Evolutionary conservation across 2,888 invertebrate genomes (phyloP), one percentile per base, ranked within the genome.

Genomic region (Pilophorus perplexus): DNA sequence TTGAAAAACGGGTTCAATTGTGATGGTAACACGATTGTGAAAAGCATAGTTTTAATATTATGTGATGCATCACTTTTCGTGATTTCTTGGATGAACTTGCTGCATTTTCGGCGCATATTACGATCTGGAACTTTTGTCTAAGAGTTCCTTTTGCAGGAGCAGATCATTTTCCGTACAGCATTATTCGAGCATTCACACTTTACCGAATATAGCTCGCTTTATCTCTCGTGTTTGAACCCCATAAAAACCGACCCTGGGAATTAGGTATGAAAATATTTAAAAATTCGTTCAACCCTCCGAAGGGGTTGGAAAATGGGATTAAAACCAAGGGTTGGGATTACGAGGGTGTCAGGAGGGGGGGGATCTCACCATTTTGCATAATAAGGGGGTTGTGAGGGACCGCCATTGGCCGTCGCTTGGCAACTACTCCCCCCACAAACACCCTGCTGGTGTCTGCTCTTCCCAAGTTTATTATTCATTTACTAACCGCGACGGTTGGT

Each of bases 351-450:
- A 44, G 60, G 25, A 28, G 40, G 48, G 38, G 46, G 57, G 44
- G 62, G 23, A 44, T 54, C 62, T 52, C 67, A 33, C 67, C 67
- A 67, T 67, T 67, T 67, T 67, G 64, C 67, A 67, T 67, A 67
- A 67, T 67, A 62, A 67, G 67, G 60, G 50, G 33, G 33, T 48
- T 33, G n/a, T 12, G 37, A 18, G 44, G 64, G 22, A 14, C 37
- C 44, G 57, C 57, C 64, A 67, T 67, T 67, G 67, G 67, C 64
- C 64, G 67, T 67, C 46, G 67, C 64, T 38, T 54, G 55, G 62
- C 67, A 67, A 67, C 67, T 33, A 18, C 67, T 27, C 37, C 46
- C 67, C 44, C 44, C 54, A 54, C 40, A 64, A 52, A 67, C 64
- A 64, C 54, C 62, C 67, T 64, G n/a, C 54, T 22, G 22, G 20